Evolutionary conservation across 2,888 invertebrate genomes (phyloP).

Genomic region (Lapara coniferarum): DNA sequence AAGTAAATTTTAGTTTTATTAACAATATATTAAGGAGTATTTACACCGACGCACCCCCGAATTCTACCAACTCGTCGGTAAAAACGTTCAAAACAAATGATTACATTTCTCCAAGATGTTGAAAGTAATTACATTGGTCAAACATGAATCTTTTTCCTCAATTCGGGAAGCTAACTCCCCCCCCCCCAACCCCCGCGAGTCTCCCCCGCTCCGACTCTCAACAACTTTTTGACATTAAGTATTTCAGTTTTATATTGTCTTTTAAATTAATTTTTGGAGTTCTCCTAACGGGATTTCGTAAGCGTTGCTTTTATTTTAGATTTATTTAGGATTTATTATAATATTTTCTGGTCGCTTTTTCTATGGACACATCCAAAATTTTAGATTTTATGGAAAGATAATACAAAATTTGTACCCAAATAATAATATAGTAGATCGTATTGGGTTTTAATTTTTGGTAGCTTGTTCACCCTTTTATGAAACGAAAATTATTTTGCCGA

Average conservation of each 20-base stretch:
- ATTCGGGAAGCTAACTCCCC: background rate
- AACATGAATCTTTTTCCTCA: constrained; percentile 34
- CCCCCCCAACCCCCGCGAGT: constrained; percentile 13
- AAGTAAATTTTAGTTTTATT: no score
- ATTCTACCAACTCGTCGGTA: background rate
- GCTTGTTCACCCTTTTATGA: no score
- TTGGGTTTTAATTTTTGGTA: no score
- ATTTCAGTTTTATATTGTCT: constrained; percentile 23
- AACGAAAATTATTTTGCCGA: no score
- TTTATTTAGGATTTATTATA: constrained; percentile 1
- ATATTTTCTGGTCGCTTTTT: background rate
- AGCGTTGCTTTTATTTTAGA: constrained; percentile 10
- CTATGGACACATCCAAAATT: background rate
- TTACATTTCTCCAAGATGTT: constrained; percentile 35
- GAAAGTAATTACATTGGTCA: constrained; percentile 39
- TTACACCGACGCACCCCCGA: no score
- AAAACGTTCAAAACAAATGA: constrained; percentile 28
- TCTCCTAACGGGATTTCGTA: constrained; percentile 6
- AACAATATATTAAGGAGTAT: no score
- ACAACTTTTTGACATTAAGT: constrained; percentile 20
- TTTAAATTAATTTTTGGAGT: constrained; percentile 8
- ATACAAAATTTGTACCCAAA: no score
- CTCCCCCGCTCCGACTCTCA: background rate
- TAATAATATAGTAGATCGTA: no score
- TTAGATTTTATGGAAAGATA: background rate